These are phyloP conservation scores for Orchestes rusci DNA, from an alignment of 2,888 invertebrate genomes.

Conservation along the genomic window DNA sequence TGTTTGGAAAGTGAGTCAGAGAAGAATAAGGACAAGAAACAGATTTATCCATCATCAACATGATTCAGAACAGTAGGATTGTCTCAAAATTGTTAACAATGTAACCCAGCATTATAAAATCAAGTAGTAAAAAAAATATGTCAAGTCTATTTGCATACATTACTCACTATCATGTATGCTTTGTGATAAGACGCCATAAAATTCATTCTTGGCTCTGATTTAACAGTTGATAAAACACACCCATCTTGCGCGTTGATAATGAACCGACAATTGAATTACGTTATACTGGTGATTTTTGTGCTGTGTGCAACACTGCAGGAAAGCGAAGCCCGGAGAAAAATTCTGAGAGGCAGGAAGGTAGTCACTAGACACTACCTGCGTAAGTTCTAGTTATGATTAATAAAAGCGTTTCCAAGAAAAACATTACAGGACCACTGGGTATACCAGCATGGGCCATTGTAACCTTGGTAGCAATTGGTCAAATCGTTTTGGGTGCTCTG, in stretches of 20 bases:
- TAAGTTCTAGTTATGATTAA: slow-evolving; percentile 49
- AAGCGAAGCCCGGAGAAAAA: slow-evolving; percentile 70
- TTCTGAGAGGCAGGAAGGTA: slow-evolving; percentile 70
- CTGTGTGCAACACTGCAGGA: slow-evolving; percentile 58
- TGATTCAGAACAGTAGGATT: too few species aligned
- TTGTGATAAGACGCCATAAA: neutral
- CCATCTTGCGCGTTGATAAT: too few species aligned
- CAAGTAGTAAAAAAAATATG: too few species aligned
- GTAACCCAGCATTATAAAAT: too few species aligned
- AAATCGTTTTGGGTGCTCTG: slow-evolving; percentile 59
- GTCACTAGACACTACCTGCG: slow-evolving; percentile 71
- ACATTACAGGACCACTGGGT: slow-evolving; percentile 60
- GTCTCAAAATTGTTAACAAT: too few species aligned
- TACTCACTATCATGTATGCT: neutral
- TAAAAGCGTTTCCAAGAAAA: slow-evolving; percentile 5
- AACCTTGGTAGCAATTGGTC: slow-evolving; percentile 59
- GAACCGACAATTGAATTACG: too few species aligned
- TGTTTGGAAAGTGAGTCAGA: too few species aligned
- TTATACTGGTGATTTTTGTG: slow-evolving; percentile 53
- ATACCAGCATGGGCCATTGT: slow-evolving; percentile 74
- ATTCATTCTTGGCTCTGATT: too few species aligned
- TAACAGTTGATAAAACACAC: too few species aligned
- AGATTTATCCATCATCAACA: too few species aligned
- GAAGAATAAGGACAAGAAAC: too few species aligned
- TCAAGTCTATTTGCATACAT: too few species aligned